Percentiles rank a stretch among this genome's conserved stretches.
phyloP scores from a whole-genome alignment of 1,140 invertebrate species.

The Drosophila ohnishii region DNA sequence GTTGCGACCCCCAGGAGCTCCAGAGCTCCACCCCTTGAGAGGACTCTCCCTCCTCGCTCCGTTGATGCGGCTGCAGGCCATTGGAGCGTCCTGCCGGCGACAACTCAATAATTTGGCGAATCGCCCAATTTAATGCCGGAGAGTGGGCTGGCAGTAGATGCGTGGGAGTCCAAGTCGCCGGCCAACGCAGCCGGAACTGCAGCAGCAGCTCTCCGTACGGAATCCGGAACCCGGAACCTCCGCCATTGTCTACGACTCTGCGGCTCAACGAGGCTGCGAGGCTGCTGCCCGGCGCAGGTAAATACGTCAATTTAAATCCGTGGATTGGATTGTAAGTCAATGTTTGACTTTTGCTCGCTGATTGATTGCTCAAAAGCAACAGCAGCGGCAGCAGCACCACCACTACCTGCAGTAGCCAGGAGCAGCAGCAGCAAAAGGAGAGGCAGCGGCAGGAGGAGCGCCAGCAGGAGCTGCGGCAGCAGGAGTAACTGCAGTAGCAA shows the following conservation, averaged over 20 bases:
- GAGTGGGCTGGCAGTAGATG: neutral
- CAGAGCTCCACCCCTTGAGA: neutral
- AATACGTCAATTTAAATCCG: conserved; percentile 82
- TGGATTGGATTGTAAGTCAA: conserved; percentile 82
- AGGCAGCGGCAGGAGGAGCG: conserved; percentile 6
- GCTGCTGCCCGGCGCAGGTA: conserved; percentile 53
- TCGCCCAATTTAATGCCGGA: conserved; percentile 77
- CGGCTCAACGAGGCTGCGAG: conserved; percentile 6
- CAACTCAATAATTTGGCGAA: conserved; percentile 80
- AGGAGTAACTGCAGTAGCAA: conserved; percentile 47
- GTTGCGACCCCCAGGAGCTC: conserved; percentile 25
- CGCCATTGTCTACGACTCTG: conserved; percentile 67
- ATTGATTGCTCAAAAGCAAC: conserved; percentile 83
- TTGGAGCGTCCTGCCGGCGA: conserved; percentile 52
- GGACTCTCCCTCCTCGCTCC: neutral
- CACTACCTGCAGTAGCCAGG: conserved; percentile 36
- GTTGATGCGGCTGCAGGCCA: conserved; percentile 48
- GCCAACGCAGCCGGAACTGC: conserved; percentile 25
- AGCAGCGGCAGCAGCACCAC: conserved; percentile 50
- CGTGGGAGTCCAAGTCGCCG: conserved; percentile 25
- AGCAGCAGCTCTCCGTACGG: conserved; percentile 11
- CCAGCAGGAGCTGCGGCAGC: conserved; percentile 6
- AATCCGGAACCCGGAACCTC: conserved; percentile 30
- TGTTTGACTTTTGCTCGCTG: conserved; percentile 83
- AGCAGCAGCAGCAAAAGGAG: conserved; percentile 15